A percentile compares a stretch with the other conserved stretches of the same genome.
Evolutionary conservation across 2,888 invertebrate species (phyloP).

Genomic region (Apodemia hepburni): DNA sequence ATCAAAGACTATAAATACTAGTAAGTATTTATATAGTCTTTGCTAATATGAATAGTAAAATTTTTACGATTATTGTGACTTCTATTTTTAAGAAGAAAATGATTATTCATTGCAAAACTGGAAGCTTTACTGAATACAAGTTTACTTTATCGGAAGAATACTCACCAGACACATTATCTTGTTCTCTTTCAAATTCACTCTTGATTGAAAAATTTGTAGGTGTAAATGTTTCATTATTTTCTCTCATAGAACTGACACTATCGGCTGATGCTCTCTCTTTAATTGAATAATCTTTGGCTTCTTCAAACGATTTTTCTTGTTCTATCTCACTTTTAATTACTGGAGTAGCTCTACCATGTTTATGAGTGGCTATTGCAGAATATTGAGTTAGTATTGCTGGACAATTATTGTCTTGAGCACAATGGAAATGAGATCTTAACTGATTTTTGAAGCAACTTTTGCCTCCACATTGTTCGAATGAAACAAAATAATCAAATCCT

Average conservation of each 20-base stretch:
- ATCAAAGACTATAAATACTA: no score
- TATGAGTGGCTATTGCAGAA: slow-evolving; percentile 72
- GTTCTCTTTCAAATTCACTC: slow-evolving; percentile 70
- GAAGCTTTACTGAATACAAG: background rate
- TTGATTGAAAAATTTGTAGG: slow-evolving; percentile 71
- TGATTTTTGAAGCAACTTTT: slow-evolving; percentile 75
- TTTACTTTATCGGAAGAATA: slow-evolving; percentile 40
- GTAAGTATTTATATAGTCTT: no score
- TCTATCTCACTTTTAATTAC: slow-evolving; percentile 64
- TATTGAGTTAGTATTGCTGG: slow-evolving; percentile 74
- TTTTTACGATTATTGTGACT: no score
- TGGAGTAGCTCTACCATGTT: slow-evolving; percentile 69
- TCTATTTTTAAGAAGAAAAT: no score
- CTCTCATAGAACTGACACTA: slow-evolving; percentile 60
- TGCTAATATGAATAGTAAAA: no score
- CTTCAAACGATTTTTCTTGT: slow-evolving; percentile 61
- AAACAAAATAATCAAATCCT: slow-evolving; percentile 90
- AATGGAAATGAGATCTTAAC: slow-evolving; percentile 69
- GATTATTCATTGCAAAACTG: no score
- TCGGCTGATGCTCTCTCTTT: slow-evolving; percentile 71
- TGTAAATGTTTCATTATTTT: slow-evolving; percentile 49
- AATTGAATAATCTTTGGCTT: slow-evolving; percentile 75
- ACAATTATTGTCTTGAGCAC: slow-evolving; percentile 70
- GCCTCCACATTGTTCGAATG: slow-evolving; percentile 70
- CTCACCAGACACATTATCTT: slow-evolving; percentile 74